Percentiles rank a stretch among this genome's conserved stretches.
phyloP scores from a whole-genome alignment of 2,113 vertebrate genomes.

The Syngnathus typhle region DNA sequence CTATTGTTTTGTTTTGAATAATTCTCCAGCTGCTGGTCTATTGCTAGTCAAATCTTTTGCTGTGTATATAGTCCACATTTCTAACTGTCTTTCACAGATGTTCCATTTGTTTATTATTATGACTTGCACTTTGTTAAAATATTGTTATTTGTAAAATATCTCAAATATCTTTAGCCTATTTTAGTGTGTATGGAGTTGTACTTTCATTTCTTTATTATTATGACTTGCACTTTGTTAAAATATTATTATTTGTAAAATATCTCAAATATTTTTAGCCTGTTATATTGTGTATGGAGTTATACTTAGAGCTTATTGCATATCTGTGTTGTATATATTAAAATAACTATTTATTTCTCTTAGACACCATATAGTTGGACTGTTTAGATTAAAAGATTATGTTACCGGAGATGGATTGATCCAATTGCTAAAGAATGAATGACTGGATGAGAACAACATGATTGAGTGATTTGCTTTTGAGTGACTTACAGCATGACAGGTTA shows the following conservation, averaged over 20 bases:
- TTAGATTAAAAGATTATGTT: background rate
- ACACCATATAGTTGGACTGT: background rate
- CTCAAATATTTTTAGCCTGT: background rate
- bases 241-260: conserved; percentile 1
- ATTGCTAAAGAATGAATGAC: background rate
- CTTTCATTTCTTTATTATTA: background rate
- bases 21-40: background rate
- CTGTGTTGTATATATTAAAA: conserved; percentile 4
- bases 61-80: background rate
- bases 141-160: conserved; percentile 1
- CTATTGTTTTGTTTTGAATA: background rate
- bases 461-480: background rate
- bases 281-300: background rate
- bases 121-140: conserved; percentile 1
- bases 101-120: background rate
- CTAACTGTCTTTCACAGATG: background rate
- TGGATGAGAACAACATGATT: background rate
- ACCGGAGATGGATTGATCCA: background rate
- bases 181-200: background rate
- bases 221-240: conserved; percentile 1
- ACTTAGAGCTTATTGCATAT: conserved; percentile 5
- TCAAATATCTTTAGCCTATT: background rate
- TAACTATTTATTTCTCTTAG: conserved; percentile 38
- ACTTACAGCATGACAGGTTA: background rate
- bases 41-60: background rate